Evolutionary conservation across 2,797 vertebrate species (phyloP).

Genomic region (Nannoperca obscura): DNA sequence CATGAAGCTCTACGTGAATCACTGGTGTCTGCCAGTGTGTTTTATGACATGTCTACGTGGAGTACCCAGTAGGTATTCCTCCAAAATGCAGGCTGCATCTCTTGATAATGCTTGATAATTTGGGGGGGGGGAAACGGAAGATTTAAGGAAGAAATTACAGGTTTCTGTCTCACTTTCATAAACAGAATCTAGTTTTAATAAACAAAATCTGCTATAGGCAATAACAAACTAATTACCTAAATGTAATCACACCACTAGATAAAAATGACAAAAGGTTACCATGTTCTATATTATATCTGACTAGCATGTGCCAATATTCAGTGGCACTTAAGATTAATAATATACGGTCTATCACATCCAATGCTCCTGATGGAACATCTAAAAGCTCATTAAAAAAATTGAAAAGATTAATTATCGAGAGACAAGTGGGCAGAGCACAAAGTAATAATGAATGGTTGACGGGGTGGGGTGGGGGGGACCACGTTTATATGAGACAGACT

Average conservation of each 20-base stretch:
- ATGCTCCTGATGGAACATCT: conserved; percentile 29
- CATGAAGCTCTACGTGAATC: conserved; percentile 14
- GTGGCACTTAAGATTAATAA: conserved; percentile 21
- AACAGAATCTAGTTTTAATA: neutral
- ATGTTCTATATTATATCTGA: conserved; percentile 2
- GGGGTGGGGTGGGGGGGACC: neutral
- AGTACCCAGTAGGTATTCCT: conserved; percentile 52
- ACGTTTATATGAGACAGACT: conserved; percentile 55
- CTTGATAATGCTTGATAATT: conserved; percentile 45
- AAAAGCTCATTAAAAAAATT: conserved; percentile 42
- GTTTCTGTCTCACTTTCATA: neutral
- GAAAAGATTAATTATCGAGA: conserved; percentile 37
- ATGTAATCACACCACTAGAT: neutral
- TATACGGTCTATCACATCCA: conserved; percentile 25
- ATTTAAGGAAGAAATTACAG: neutral
- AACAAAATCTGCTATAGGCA: neutral
- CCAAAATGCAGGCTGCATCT: conserved; percentile 44
- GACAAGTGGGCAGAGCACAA: conserved; percentile 37
- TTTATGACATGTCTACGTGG: conserved; percentile 40
- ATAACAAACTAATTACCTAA: neutral
- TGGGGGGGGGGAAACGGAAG: neutral
- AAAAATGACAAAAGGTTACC: neutral
- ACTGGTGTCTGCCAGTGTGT: conserved; percentile 31
- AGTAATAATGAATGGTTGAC: conserved; percentile 32
- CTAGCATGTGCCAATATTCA: conserved; percentile 11